phyloP scores from a whole-genome alignment of 2,888 invertebrate species.

The Oligia fasciuncula region DNA sequence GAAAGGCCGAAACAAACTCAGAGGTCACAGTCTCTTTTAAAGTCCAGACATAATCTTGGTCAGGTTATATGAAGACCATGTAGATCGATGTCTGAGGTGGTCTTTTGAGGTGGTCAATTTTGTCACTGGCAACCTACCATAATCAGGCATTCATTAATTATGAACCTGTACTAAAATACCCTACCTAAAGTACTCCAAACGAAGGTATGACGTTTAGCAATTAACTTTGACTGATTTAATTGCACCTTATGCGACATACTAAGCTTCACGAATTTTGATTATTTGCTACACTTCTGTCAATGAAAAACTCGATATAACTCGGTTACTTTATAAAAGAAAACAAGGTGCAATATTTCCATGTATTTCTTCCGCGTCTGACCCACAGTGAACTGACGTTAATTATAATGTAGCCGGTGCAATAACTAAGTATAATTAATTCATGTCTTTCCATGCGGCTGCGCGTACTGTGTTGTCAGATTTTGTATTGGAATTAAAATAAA shows the following conservation, averaged over 20 bases:
- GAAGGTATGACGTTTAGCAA: background rate
- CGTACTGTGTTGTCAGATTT: constrained; percentile 24
- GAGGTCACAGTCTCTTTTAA: too few relatives aligned
- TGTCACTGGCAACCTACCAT: background rate
- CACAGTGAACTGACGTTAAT: constrained; percentile 33
- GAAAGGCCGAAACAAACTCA: too few relatives aligned
- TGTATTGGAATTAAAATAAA: background rate
- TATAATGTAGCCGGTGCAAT: constrained; percentile 29
- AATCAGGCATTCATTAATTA: background rate
- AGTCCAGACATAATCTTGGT: too few relatives aligned
- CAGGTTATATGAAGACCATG: too few relatives aligned
- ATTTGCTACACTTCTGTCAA: background rate
- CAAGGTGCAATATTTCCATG: background rate
- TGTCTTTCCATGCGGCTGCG: constrained; percentile 25
- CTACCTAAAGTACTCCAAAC: background rate
- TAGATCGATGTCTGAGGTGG: too few relatives aligned
- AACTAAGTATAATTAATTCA: constrained; percentile 34
- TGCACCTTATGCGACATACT: too few relatives aligned
- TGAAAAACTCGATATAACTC: background rate
- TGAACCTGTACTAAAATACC: background rate
- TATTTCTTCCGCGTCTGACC: constrained; percentile 22
- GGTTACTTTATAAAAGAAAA: background rate
- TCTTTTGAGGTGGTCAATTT: too few relatives aligned
- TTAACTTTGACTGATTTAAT: background rate
- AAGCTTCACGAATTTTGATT: background rate